These are phyloP conservation scores for Oconnorella tubifera DNA, from an alignment of 2,888 invertebrate genomes.

Conservation along the genomic window DNA sequence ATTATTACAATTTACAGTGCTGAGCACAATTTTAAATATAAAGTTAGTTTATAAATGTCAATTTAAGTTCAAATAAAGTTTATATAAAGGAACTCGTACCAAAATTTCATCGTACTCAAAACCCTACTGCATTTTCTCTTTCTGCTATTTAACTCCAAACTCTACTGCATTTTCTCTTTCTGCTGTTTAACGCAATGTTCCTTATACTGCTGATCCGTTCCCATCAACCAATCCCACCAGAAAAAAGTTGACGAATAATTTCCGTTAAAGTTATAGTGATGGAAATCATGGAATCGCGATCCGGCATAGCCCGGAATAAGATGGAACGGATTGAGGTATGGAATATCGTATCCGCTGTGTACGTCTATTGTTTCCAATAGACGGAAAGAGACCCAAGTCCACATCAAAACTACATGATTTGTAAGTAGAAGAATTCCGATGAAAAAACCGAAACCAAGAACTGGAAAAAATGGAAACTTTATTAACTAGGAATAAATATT, in stretches of 20 bases:
- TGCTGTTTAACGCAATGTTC: slow-evolving; percentile 26
- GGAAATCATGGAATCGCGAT: slow-evolving; percentile 49
- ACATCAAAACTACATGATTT: slow-evolving; percentile 45
- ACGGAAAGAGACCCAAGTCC: slow-evolving; percentile 45
- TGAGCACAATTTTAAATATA: too few species aligned
- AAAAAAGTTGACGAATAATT: slow-evolving; percentile 48
- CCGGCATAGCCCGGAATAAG: slow-evolving; percentile 49
- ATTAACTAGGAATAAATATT: too few species aligned
- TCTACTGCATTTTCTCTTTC: too few species aligned
- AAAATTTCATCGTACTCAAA: too few species aligned
- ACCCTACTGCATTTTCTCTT: too few species aligned
- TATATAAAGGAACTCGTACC: too few species aligned
- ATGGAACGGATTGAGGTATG: slow-evolving; percentile 45
- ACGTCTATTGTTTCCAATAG: slow-evolving; percentile 50
- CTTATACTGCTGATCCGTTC: slow-evolving; percentile 45
- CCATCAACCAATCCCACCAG: slow-evolving; percentile 49
- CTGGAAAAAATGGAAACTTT: too few species aligned
- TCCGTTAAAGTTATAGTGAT: slow-evolving; percentile 48
- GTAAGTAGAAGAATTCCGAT: slow-evolving; percentile 42
- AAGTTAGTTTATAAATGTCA: too few species aligned
- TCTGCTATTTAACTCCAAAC: too few species aligned
- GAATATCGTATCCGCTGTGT: slow-evolving; percentile 48
- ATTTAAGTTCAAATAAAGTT: too few species aligned
- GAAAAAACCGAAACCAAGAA: slow-evolving; percentile 48
- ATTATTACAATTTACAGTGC: too few species aligned